These are phyloP conservation scores for Capricornis sumatraensis DNA, from an alignment of 2,113 vertebrate species.

Conservation along the genomic window DNA sequence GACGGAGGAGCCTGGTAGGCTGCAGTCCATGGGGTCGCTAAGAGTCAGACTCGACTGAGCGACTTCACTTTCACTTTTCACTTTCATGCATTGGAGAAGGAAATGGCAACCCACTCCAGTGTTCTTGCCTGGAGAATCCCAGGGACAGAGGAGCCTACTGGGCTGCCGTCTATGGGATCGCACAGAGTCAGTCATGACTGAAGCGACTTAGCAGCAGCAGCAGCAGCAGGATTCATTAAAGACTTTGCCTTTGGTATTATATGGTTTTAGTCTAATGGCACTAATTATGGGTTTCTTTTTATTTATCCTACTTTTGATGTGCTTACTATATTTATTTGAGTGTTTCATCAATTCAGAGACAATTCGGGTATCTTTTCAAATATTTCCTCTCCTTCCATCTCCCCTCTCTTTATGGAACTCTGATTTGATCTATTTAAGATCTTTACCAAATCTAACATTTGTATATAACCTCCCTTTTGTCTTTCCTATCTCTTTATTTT, in stretches of 20 bases:
- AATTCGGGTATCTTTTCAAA: background rate
- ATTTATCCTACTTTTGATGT: background rate
- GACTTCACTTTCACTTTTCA: too few relatives aligned
- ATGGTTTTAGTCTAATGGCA: background rate
- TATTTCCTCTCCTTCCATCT: background rate
- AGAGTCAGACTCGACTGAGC: too few relatives aligned
- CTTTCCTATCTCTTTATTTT: background rate
- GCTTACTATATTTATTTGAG: background rate
- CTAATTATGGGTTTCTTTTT: background rate
- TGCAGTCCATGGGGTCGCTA: too few relatives aligned
- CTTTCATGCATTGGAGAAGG: too few relatives aligned
- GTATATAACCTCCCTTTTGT: background rate
- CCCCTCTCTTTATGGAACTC: background rate
- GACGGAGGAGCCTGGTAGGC: too few relatives aligned
- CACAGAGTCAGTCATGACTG: too few relatives aligned
- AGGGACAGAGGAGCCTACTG: too few relatives aligned
- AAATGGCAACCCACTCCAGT: too few relatives aligned
- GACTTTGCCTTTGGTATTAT: background rate
- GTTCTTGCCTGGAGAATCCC: too few relatives aligned
- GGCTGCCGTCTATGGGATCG: too few relatives aligned
- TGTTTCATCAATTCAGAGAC: background rate
- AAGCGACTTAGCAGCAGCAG: too few relatives aligned
- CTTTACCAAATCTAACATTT: background rate
- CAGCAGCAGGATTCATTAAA: background rate
- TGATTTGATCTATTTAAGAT: background rate